Evolutionary conservation across 2,888 invertebrate species (phyloP).

Genomic region (Dione vanillae): DNA sequence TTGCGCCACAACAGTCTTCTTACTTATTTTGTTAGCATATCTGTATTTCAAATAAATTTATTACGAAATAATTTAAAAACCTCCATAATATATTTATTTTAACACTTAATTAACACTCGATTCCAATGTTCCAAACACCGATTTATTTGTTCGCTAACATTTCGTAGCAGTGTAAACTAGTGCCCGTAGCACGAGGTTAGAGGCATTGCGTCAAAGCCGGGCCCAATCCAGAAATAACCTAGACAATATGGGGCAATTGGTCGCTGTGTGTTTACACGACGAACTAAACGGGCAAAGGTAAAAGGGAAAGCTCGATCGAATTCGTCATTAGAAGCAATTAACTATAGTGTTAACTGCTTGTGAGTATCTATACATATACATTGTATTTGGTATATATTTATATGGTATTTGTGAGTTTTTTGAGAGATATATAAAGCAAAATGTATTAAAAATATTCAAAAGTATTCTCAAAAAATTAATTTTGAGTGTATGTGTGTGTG

Average conservation of each 20-base stretch:
- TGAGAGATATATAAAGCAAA: background rate
- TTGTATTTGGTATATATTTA: background rate
- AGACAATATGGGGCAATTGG: conserved; percentile 53
- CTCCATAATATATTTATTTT: background rate
- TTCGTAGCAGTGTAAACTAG: conserved; percentile 38
- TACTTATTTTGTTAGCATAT: too few species aligned
- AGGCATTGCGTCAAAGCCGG: conserved; percentile 51
- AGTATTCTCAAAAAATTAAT: too few species aligned
- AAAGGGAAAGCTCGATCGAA: conserved; percentile 23
- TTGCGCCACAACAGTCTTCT: too few species aligned
- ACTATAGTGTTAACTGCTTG: background rate
- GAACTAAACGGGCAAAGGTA: conserved; percentile 34
- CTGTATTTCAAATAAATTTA: too few species aligned
- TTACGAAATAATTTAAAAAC: too few species aligned
- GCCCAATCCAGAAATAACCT: conserved; percentile 53
- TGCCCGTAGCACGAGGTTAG: background rate
- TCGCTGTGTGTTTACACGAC: conserved; percentile 48
- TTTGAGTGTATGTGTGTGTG: too few species aligned
- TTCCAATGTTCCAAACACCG: background rate
- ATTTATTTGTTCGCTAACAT: conserved; percentile 25
- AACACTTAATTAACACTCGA: background rate
- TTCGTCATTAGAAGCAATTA: background rate
- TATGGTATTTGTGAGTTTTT: background rate
- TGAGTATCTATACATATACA: background rate
- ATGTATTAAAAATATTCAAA: too few species aligned